Conservation (phyloP, 2,113 vertebrate species). For the Neomonachus schauinslandi region DNA sequence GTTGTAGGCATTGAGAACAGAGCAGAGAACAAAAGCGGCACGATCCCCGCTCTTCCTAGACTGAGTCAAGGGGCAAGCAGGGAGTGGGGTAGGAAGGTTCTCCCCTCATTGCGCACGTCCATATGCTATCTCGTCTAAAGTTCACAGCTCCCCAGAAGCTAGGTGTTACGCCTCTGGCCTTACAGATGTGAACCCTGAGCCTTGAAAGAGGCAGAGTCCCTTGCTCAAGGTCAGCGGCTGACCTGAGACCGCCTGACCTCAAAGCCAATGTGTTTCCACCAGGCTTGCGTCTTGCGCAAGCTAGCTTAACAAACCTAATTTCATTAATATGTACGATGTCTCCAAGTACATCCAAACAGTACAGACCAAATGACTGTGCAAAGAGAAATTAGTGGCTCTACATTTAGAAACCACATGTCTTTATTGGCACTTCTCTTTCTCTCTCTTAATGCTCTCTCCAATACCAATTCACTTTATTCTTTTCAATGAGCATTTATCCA, state of each 20-base stretch:
- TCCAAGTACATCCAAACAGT: slow-evolving; percentile 6
- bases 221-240: not conserved
- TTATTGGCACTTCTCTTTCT: slow-evolving; percentile 39
- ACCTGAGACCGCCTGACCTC: not conserved
- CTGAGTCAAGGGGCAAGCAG: not conserved
- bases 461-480: slow-evolving; percentile 70
- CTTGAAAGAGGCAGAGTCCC: not conserved
- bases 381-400: slow-evolving; percentile 35
- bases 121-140: not conserved
- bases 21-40: not conserved
- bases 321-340: slow-evolving; percentile 44
- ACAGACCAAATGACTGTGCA: slow-evolving; percentile 43
- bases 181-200: not conserved
- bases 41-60: not conserved
- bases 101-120: not conserved
- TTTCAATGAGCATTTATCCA: slow-evolving; percentile 74
- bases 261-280: not conserved
- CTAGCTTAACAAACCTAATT: slow-evolving; percentile 28
- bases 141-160: not conserved
- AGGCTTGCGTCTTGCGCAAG: not conserved
- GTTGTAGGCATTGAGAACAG: not conserved
- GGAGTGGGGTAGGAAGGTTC: not conserved
- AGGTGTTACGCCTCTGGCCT: not conserved
- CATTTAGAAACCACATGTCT: slow-evolving; percentile 62
- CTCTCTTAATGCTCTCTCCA: slow-evolving; percentile 62